Base-by-base conservation (phyloP, 2,797 vertebrate genomes). In the Apogon talboti region DNA sequence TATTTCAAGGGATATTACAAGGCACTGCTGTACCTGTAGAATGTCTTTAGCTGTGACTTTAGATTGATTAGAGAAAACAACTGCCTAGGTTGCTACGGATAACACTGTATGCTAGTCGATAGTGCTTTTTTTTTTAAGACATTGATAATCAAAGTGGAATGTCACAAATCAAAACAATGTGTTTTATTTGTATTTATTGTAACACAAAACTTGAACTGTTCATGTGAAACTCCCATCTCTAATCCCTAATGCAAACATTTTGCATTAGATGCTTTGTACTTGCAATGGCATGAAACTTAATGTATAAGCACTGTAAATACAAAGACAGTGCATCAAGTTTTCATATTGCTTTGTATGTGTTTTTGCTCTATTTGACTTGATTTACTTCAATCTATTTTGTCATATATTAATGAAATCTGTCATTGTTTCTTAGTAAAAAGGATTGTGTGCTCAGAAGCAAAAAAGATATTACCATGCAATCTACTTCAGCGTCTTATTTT, bases 401-500 rank as follows among this genome's bases (percentile, higher is more conserved):
- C 47, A 40, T 21, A 68, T 19, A 62, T 18, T 65, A 12, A 40
- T 48, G 12, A 63, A 55, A 50, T 43, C 11, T 62, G 9, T 75
- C 40, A 19, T 9, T 56, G 38, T 74, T 64, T 82, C 35, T 71
- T 71, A 12, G 55, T 33, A 35, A 44, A 45, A 86, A 68, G 86
- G 85, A 83, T 89, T 91, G 91, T 91, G 90, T 91, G 89, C 87
- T 92, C 89, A 85, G 58, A 82, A 43, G 82, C 78, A 81, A 79
- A 79, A 72, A 5, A 52, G 10, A 4, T 38, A 49, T 65, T 11
- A 46, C 35, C 19, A 52, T 64, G 1, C 57, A 55, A 50, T 71
- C 21, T 18, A 53, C 19, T 54, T 33, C 12, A 51, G 15, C 65
- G 61, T 80, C 60, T 78, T 65, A 53, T 53, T 77, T 75, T 73